Evolutionary conservation across 2,888 invertebrate genomes (phyloP), one percentile per base, ranked within the genome.

Genomic region (Oeneis ivallda): DNA sequence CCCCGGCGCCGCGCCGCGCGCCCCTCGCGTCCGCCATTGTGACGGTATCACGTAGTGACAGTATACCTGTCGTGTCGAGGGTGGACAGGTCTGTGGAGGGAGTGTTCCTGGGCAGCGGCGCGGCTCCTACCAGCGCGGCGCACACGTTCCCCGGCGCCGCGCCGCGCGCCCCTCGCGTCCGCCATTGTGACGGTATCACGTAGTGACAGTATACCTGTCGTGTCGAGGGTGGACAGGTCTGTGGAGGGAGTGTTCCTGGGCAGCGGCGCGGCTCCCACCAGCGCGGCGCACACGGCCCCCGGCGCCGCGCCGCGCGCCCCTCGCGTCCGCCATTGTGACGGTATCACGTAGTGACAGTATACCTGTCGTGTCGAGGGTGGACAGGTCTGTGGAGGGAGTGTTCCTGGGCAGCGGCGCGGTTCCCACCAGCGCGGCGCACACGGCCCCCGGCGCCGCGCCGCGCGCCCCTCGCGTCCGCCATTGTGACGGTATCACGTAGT

Each of bases 51-150:
- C 74, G 67, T 79, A 26, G 26, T 26, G 26, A 26, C 5, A 26
- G 26, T 26, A 26, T 26, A 45, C 45, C 45, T 7, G 45, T 45
- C 6, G 45, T 45, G 45, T 45, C 45, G 8, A 45, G 45, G 8
- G 87, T 84, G 57, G 87, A 87, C 17, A 87, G 59, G 80, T 88
- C 69, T 75, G 87, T 75, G 80, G 86, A 76, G 77, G 84, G 68
- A 71, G 76, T 52, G 75, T 76, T 53, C 74, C 72, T 83, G 15
- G 74, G 72, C 19, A 75, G 62, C 1, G 72, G 75, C 32, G 78
- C 75, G 59, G 76, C 72, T 39, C 79, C 74, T 15, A 78, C 78
- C 0, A 77, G 71, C 77, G 70, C 79, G 13, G 87, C 87, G 72
- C 86, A 84, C 66, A 84, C 87, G 13, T 84, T 84, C 19, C 83